Percentiles rank a stretch among this genome's conserved stretches.
Conservation (phyloP, 2,113 vertebrate genomes). For the Chauna torquata region DNA sequence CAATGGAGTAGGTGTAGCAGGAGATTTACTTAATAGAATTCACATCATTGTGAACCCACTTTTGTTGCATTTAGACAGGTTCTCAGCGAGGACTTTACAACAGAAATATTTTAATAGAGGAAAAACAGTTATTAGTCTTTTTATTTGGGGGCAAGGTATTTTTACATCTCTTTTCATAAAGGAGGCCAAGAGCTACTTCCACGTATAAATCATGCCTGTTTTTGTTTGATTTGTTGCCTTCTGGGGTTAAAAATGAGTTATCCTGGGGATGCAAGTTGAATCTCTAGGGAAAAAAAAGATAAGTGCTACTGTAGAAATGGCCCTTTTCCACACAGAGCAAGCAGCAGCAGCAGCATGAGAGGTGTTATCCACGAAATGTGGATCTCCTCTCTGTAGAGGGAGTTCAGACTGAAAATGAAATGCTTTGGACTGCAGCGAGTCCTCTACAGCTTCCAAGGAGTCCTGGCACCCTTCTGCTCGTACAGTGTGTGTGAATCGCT, state of each 20-base stretch:
- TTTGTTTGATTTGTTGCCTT: background rate
- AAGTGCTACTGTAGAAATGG: background rate
- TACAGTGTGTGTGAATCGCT: background rate
- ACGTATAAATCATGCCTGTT: background rate
- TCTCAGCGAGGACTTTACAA: constrained; percentile 23
- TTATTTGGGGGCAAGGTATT: background rate
- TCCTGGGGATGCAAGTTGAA: background rate
- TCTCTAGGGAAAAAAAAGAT: background rate
- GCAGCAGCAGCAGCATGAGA: background rate
- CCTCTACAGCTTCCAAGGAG: background rate
- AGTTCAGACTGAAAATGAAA: background rate
- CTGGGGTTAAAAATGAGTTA: background rate
- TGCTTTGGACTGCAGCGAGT: background rate
- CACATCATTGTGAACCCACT: constrained; percentile 33
- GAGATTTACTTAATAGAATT: constrained; percentile 60
- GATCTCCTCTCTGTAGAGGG: background rate
- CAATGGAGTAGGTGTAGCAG: constrained; percentile 43
- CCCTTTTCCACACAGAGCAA: background rate
- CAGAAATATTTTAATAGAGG: constrained; percentile 32
- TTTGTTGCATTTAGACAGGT: constrained; percentile 17
- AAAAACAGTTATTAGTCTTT: constrained; percentile 56
- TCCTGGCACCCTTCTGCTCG: background rate
- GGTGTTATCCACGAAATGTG: background rate
- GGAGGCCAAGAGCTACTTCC: background rate
- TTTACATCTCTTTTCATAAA: constrained; percentile 17